These are phyloP conservation scores for Scelioninae gen. 1 DNA, from an alignment of 2,888 invertebrate genomes.

Conservation along the genomic window DNA sequence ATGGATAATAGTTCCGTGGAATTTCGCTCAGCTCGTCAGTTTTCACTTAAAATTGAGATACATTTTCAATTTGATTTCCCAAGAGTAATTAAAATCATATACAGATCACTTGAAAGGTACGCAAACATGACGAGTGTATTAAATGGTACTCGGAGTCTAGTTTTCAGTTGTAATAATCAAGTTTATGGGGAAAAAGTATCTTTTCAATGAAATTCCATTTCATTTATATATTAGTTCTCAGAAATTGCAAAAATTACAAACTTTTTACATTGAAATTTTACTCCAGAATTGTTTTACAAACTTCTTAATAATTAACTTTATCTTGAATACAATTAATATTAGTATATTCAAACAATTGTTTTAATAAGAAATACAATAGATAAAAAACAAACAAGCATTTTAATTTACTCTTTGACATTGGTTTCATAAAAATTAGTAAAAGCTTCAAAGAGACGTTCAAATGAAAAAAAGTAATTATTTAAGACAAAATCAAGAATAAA, in stretches of 20 bases:
- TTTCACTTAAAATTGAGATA: conserved; percentile 36
- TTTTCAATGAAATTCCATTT: background rate
- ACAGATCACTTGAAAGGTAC: conserved; percentile 24
- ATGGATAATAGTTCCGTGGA: conserved; percentile 22
- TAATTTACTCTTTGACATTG: conserved; percentile 28
- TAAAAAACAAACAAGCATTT: background rate
- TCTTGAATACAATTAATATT: too few species aligned
- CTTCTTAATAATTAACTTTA: too few species aligned
- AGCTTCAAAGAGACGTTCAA: conserved; percentile 49
- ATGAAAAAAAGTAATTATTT: conserved; percentile 60
- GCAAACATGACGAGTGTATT: conserved; percentile 27
- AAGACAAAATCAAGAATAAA: conserved; percentile 54
- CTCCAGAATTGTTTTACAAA: too few species aligned
- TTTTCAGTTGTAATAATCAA: conserved; percentile 19
- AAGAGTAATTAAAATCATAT: conserved; percentile 46
- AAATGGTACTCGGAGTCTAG: conserved; percentile 5
- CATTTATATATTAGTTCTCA: background rate
- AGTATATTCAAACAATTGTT: too few species aligned
- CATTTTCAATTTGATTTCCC: conserved; percentile 54
- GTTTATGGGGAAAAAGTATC: background rate
- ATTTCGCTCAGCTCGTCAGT: conserved; percentile 22
- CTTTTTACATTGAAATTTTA: too few species aligned
- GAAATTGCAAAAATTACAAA: background rate
- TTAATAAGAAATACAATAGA: too few species aligned
- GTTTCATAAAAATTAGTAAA: conserved; percentile 15